phyloP scores from a whole-genome alignment of 2,797 vertebrate genomes.

The Setipinna tenuifilis region DNA sequence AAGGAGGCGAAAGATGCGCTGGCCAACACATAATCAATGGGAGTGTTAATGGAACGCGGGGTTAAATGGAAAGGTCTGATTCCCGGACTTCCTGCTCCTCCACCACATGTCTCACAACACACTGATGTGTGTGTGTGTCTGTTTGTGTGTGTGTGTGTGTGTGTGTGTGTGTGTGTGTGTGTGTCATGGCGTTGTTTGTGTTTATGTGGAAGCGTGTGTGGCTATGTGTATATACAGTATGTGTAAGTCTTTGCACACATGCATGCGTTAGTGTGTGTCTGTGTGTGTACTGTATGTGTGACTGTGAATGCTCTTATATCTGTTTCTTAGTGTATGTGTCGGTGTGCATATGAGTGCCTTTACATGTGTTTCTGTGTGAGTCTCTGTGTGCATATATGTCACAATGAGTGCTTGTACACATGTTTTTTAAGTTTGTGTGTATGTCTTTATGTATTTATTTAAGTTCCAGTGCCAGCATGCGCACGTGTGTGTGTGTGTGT shows the following conservation, averaged over 20 bases:
- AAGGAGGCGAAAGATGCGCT: slow-evolving; percentile 1
- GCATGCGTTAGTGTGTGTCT: too few relatives aligned
- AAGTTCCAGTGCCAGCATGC: neutral
- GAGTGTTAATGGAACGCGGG: slow-evolving; percentile 41
- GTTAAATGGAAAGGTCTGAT: slow-evolving; percentile 41
- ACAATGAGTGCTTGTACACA: neutral
- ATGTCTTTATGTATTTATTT: too few relatives aligned
- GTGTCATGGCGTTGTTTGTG: neutral
- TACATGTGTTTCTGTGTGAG: neutral
- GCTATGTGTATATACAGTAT: too few relatives aligned
- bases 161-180: neutral
- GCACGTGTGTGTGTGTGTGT: neutral
- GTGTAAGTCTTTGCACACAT: too few relatives aligned
- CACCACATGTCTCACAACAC: slow-evolving; percentile 45
- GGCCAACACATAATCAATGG: slow-evolving; percentile 45
- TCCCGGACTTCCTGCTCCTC: slow-evolving; percentile 9
- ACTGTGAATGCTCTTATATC: too few relatives aligned
- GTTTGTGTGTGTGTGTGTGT: neutral
- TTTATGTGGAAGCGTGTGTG: neutral
- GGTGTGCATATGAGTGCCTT: slow-evolving; percentile 10
- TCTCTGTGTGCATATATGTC: slow-evolving; percentile 12
- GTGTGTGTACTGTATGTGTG: too few relatives aligned
- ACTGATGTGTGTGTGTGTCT: slow-evolving; percentile 15
- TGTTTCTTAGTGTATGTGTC: neutral
- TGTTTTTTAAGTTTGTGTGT: too few relatives aligned